Percentiles rank a stretch among this genome's conserved stretches.
Evolutionary conservation across 1,140 invertebrate genomes (phyloP).

Genomic region (Tetraneura akinire): DNA sequence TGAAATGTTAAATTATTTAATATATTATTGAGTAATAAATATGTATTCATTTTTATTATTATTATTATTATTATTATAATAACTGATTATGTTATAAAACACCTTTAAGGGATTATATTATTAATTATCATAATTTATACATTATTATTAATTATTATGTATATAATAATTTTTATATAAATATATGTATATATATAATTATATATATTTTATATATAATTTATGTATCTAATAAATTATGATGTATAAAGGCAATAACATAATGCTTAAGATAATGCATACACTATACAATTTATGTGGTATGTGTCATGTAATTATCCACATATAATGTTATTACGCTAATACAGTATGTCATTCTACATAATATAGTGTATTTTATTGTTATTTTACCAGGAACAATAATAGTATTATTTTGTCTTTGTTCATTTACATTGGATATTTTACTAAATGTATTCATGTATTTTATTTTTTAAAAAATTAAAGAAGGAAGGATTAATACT

Average conservation of each 20-base stretch:
- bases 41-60: neutral
- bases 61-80: neutral
- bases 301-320: neutral
- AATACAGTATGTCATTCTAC: neutral
- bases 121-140: neutral
- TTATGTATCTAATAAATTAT: neutral
- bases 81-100: neutral
- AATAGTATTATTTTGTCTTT: too few species aligned
- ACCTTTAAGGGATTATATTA: neutral
- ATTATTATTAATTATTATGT: neutral
- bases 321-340: neutral
- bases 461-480: too few species aligned
- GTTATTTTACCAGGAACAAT: neutral
- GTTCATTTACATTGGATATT: too few species aligned
- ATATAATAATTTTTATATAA: neutral
- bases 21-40: neutral
- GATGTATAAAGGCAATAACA: conserved; percentile 21
- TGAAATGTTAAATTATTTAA: neutral
- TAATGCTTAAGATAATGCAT: conserved; percentile 3
- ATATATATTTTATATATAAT: too few species aligned
- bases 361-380: neutral
- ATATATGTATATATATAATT: neutral
- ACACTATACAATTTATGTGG: neutral
- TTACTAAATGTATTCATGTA: too few species aligned
- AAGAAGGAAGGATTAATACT: too few species aligned